Conservation (phyloP, 2,113 vertebrate genomes). For the Burhinus oedicnemus region DNA sequence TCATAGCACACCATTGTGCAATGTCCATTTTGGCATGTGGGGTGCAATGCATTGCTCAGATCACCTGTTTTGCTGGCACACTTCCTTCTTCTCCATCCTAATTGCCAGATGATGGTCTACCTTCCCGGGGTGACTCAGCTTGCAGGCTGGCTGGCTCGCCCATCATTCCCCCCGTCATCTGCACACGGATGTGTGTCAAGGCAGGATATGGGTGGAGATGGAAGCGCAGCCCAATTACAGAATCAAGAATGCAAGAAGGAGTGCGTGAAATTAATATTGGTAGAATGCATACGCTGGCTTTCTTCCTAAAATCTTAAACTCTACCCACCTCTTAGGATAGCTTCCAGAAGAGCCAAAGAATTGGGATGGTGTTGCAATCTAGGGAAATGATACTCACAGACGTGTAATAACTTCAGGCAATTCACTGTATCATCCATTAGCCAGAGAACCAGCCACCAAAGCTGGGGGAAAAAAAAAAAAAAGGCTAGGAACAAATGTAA, state of each 20-base stretch:
- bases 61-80: slow-evolving; percentile 29
- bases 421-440: neutral
- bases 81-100: neutral
- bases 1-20: neutral
- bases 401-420: neutral
- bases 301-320: neutral
- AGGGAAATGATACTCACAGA: neutral
- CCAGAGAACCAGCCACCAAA: neutral
- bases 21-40: neutral
- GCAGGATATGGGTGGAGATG: slow-evolving; percentile 33
- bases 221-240: neutral
- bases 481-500: neutral
- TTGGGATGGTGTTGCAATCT: neutral
- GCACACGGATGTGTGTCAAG: neutral
- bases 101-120: neutral
- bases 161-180: neutral
- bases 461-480: neutral
- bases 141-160: neutral
- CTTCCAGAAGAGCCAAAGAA: neutral
- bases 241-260: neutral
- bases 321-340: neutral
- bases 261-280: neutral
- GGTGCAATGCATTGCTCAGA: neutral
- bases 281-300: neutral
- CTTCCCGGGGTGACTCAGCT: slow-evolving; percentile 25